Evolutionary conservation across 2,888 invertebrate species (phyloP), one percentile per base, ranked within the genome.

Genomic region (Epinotia ramella): DNA sequence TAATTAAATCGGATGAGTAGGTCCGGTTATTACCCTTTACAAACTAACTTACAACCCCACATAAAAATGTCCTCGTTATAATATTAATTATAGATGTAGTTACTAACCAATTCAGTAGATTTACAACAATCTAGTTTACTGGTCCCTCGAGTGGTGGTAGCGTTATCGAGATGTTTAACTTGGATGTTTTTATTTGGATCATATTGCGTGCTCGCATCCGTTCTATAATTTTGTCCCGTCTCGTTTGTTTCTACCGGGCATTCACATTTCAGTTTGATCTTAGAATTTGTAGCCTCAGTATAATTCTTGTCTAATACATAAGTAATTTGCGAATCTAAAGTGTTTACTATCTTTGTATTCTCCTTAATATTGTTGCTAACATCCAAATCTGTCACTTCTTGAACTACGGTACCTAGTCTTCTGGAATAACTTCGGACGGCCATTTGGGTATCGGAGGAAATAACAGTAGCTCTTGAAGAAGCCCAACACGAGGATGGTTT

Each of bases 401-500:
- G 18, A 28, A 69, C 24, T 4, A 59, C 0, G n/a, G 59, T 1
- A n/a, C 46, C 59, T 46, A 12, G 46, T 28, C n/a, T 46, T 12
- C 28, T 24, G 6, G 60, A 24, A 20, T 44, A 40, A 24, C 4
- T 59, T 33, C 33, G 28, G n/a, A 9, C 16, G 60, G 76, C 67
- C 28, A 20, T 49, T 78, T 77, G 57, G 33, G 78, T 56, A 63
- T 80, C 79, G 7, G 71, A 78, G 68, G 80, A 82, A n/a, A 63
- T 6, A 16, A 77, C 53, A 5, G 82, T 81, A 7, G 77, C 62
- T 57, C 78, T 83, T 24, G 83, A 83, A 73, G 78, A 77, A 63
- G 78, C 77, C 56, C 73, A 72, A 6, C 69, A 72, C 13, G 78
- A 64, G 7, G 78, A 70, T 40, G 81, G 81, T 68, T 46, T 56